phyloP scores from a whole-genome alignment of 2,888 invertebrate species.

The Urechis unicinctus region DNA sequence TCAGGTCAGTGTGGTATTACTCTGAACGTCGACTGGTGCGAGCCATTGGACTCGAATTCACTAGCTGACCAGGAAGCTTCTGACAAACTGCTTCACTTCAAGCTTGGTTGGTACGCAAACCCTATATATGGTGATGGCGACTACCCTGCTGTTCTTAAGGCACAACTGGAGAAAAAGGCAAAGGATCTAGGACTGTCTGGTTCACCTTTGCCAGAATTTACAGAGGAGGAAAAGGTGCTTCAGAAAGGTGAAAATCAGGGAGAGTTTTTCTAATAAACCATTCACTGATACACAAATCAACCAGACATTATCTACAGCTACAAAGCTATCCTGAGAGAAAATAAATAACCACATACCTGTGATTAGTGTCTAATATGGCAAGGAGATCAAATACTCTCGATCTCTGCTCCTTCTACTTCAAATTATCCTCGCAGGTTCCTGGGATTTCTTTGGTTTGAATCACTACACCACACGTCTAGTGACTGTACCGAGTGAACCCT shows the following conservation, averaged over 20 bases:
- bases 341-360: too few species aligned
- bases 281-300: too few species aligned
- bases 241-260: conserved; percentile 34
- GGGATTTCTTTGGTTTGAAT: conserved; percentile 71
- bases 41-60: conserved; percentile 16
- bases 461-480: conserved; percentile 56
- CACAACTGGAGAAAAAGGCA: conserved; percentile 4
- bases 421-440: conserved; percentile 52
- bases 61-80: conserved; percentile 15
- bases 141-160: conserved; percentile 20
- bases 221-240: conserved; percentile 30
- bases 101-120: conserved; percentile 40
- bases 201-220: conserved; percentile 41
- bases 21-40: conserved; percentile 19
- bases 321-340: too few species aligned
- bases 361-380: too few species aligned
- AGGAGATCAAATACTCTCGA: too few species aligned
- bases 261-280: too few species aligned
- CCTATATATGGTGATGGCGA: conserved; percentile 38
- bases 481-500: background rate
- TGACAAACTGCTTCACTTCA: conserved; percentile 14
- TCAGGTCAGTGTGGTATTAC: conserved; percentile 20
- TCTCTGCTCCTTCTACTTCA: too few species aligned
- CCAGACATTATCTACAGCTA: too few species aligned
- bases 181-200: conserved; percentile 10